These are phyloP conservation scores for Trinorchestia longiramus DNA, from an alignment of 1,140 invertebrate species.

Conservation along the genomic window DNA sequence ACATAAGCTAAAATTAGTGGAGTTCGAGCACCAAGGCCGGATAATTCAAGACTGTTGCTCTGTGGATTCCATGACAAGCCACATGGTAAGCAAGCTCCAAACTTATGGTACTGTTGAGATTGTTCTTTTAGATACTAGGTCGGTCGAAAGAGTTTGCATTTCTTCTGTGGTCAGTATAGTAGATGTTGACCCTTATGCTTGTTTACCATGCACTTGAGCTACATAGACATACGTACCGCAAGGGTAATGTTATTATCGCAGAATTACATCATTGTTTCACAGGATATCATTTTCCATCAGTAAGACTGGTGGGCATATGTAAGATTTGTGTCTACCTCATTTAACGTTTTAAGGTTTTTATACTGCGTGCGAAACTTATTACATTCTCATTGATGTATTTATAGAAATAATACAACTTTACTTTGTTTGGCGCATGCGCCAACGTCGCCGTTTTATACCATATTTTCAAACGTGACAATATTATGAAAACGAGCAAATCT, in stretches of 20 bases:
- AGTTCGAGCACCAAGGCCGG: neutral
- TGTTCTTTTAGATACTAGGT: neutral
- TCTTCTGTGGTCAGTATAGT: neutral
- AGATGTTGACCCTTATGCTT: neutral
- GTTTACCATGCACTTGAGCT: neutral
- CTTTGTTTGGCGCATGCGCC: neutral
- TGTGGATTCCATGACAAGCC: neutral
- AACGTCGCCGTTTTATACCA: neutral
- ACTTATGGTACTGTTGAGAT: neutral
- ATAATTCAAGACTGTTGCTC: neutral
- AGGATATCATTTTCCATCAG: neutral
- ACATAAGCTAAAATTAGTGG: neutral
- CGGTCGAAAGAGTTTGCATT: neutral
- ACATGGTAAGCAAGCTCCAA: neutral
- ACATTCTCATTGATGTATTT: neutral
- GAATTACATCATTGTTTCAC: neutral
- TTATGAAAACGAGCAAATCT: neutral
- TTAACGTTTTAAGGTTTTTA: neutral
- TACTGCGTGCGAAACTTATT: neutral
- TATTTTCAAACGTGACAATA: neutral
- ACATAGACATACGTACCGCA: neutral
- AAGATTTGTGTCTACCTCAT: neutral
- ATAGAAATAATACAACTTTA: neutral
- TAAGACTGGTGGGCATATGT: neutral
- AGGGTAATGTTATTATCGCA: neutral